Base-by-base conservation (phyloP, 1,140 invertebrate genomes). In the Papilio machaon region DNA sequence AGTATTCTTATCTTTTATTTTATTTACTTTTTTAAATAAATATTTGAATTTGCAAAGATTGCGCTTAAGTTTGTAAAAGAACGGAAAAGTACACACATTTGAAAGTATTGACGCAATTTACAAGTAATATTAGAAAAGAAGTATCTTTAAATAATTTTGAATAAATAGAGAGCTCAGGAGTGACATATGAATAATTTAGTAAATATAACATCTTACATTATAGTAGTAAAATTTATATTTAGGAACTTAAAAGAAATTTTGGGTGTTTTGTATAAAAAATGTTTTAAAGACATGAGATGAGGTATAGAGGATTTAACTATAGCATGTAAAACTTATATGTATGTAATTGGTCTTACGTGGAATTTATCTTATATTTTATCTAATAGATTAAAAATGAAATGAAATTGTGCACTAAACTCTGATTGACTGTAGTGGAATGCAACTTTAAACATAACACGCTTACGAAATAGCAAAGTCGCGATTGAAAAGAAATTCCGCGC, bases 121-220 rank as follows among this genome's bases (percentile, higher is more conserved):
- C 2, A n/a, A 60, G 17, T n/a, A 60, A 60, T 8, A 23, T 60
- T 60, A 19, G 17, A 19, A 60, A 60, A 8, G n/a, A 19, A 60
- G 19, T 60, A 19, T 60, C 58, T 60, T 60, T 60, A 8, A 60
- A 60, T 23, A 9, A 23, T 64, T 19, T 70, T 70, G 15, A 70
- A 70, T 35, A 70, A 70, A 38, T 70, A 70, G 30, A 70, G 64
- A 70, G 30, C 64, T 38, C 8, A 23, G 19, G 23, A 64, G 10
- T 64, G 9, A 5, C 19, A 30, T 64, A 64, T n/a, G n/a, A 58
- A 2, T 60, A 23, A 8, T 60, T 19, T 19, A 35, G 64, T 38
- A 70, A 70, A 70, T 70, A 70, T 70, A 70, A 35, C 64, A 70
- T 30, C 13, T 70, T 6, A 35, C 23, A 70, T 38, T 38, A 13